These are phyloP conservation scores for Brachyptera putata DNA, from an alignment of 2,888 invertebrate species.

Conservation along the genomic window DNA sequence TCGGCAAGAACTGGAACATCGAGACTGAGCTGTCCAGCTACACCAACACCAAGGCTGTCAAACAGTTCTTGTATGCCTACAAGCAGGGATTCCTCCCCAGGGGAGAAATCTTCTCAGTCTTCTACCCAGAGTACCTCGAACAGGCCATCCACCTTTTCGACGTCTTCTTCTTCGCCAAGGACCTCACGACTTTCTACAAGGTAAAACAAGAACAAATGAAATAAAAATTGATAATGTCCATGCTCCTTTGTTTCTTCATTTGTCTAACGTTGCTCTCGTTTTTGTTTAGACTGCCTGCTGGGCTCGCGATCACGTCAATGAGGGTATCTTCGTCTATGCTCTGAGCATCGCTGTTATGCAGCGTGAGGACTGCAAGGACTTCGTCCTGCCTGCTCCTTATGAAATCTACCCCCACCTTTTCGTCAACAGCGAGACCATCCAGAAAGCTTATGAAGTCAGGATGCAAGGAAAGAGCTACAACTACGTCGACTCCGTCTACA, in stretches of 20 bases:
- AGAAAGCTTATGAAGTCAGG: constrained; percentile 42
- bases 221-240: not conserved
- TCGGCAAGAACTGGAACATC: constrained; percentile 44
- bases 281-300: constrained; percentile 54
- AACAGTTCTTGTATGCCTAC: constrained; percentile 33
- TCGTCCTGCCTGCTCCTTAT: constrained; percentile 63
- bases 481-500: constrained; percentile 4
- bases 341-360: constrained; percentile 57
- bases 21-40: constrained; percentile 46
- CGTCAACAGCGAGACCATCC: constrained; percentile 56
- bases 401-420: constrained; percentile 63
- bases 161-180: constrained; percentile 56
- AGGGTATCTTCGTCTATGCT: constrained; percentile 60
- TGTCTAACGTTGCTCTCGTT: not conserved
- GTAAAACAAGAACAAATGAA: no score
- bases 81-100: constrained; percentile 49
- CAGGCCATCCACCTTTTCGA: constrained; percentile 52
- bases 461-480: constrained; percentile 18
- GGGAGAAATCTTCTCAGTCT: constrained; percentile 49
- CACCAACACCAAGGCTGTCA: constrained; percentile 41
- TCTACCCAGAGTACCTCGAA: constrained; percentile 44
- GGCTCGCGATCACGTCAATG: constrained; percentile 60
- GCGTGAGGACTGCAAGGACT: constrained; percentile 53
- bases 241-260: not conserved
- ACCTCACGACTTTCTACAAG: constrained; percentile 57